Conservation (phyloP, 2,888 invertebrate species). For the Exocentrus adspersus region DNA sequence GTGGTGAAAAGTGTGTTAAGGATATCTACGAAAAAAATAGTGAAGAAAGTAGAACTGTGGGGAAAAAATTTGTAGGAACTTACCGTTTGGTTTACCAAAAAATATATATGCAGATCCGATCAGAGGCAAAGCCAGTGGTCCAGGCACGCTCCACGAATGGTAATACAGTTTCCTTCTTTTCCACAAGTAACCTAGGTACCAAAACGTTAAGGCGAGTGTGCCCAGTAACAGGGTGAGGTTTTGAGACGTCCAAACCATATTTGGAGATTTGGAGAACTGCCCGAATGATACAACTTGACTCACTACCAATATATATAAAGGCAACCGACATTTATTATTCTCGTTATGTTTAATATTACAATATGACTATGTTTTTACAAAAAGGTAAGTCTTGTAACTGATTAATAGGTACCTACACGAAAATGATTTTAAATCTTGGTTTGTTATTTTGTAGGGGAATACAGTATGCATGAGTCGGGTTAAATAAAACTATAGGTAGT, state of each 20-base stretch:
- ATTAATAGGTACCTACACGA: too few relatives aligned
- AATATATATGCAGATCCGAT: conserved; percentile 30
- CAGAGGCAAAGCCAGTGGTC: conserved; percentile 36
- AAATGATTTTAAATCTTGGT: too few relatives aligned
- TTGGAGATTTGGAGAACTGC: too few relatives aligned
- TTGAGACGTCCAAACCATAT: background rate
- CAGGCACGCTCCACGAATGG: conserved; percentile 64
- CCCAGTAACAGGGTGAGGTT: background rate
- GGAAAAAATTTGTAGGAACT: background rate
- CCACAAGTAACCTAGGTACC: conserved; percentile 50
- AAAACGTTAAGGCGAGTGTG: background rate
- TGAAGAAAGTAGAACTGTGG: background rate
- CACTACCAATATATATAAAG: too few relatives aligned
- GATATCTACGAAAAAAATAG: conserved; percentile 1
- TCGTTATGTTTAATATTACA: too few relatives aligned
- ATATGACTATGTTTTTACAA: too few relatives aligned
- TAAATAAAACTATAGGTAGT: too few relatives aligned
- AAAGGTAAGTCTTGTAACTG: too few relatives aligned
- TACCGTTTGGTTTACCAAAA: conserved; percentile 25
- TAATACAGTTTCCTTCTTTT: conserved; percentile 65
- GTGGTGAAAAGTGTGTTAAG: background rate
- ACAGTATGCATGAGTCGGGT: too few relatives aligned
- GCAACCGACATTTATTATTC: too few relatives aligned
- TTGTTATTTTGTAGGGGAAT: too few relatives aligned
- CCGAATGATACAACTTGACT: too few relatives aligned